phyloP scores from a whole-genome alignment of 1,140 invertebrate genomes.

The Nymphalis io region DNA sequence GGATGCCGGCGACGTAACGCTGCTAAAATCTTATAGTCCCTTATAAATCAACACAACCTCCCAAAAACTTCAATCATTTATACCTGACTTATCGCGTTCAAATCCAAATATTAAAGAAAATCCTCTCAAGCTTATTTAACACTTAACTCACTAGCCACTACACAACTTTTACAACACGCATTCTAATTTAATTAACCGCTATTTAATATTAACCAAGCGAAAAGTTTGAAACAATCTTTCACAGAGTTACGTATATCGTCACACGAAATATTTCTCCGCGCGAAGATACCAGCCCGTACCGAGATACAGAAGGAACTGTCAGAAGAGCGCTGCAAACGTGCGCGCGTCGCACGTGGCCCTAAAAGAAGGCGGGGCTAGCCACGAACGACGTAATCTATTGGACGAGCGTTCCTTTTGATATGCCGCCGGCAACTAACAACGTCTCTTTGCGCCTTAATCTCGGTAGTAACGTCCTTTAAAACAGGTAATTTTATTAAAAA shows the following conservation, averaged over 20 bases:
- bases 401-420: conserved; percentile 67
- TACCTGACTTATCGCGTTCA: conserved; percentile 47
- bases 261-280: conserved; percentile 21
- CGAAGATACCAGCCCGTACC: conserved; percentile 37
- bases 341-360: conserved; percentile 75
- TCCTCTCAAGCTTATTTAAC: conserved; percentile 38
- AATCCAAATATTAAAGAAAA: conserved; percentile 43
- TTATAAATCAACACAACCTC: conserved; percentile 21
- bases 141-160: conserved; percentile 29
- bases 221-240: conserved; percentile 36
- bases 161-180: background rate
- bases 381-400: conserved; percentile 51
- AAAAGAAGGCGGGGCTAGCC: conserved; percentile 57
- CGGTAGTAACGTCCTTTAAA: conserved; percentile 79
- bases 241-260: conserved; percentile 40
- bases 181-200: background rate
- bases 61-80: conserved; percentile 42
- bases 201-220: background rate
- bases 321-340: conserved; percentile 50
- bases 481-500: conserved; percentile 80
- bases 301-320: conserved; percentile 55
- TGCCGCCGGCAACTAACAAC: conserved; percentile 75
- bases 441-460: conserved; percentile 77
- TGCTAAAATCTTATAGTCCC: conserved; percentile 24
- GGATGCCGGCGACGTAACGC: conserved; percentile 34